phyloP scores from a whole-genome alignment of 2,113 vertebrate species.

The Phaethon lepturus region DNA sequence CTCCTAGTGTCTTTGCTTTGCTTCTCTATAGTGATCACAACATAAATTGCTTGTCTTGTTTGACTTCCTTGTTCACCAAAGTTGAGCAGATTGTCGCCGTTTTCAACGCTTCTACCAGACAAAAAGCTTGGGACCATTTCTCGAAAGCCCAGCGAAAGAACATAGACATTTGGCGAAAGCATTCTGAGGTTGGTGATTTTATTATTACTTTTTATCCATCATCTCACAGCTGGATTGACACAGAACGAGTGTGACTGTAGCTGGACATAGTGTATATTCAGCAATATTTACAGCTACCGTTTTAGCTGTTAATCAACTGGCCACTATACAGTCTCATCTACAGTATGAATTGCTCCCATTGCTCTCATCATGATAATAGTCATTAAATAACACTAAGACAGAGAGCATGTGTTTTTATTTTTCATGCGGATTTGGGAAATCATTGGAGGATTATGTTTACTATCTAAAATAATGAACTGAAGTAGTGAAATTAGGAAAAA shows the following conservation, averaged over 20 bases:
- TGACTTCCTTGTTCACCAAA: slow-evolving; percentile 95
- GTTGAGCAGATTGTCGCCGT: slow-evolving; percentile 99
- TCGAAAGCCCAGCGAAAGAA: slow-evolving; percentile 99
- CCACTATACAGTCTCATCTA: background rate
- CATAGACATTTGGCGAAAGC: slow-evolving; percentile 99
- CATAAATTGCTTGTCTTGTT: slow-evolving; percentile 99
- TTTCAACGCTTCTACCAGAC: slow-evolving; percentile 97
- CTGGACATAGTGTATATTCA: slow-evolving; percentile 42
- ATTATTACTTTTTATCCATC: slow-evolving; percentile 81
- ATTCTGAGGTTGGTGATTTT: slow-evolving; percentile 97
- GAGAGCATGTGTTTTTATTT: slow-evolving; percentile 53
- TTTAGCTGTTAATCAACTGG: slow-evolving; percentile 45
- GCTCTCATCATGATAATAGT: slow-evolving; percentile 54
- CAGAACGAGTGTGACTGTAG: slow-evolving; percentile 68
- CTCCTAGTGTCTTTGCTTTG: slow-evolving; percentile 89
- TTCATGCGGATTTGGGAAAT: slow-evolving; percentile 24
- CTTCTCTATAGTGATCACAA: slow-evolving; percentile 87
- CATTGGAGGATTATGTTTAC: slow-evolving; percentile 18
- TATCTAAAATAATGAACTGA: slow-evolving; percentile 40
- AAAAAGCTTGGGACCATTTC: slow-evolving; percentile 99
- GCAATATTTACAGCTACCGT: slow-evolving; percentile 38
- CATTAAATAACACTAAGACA: slow-evolving; percentile 15
- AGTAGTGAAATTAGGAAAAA: background rate
- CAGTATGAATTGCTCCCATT: slow-evolving; percentile 30
- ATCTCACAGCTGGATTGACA: slow-evolving; percentile 80